Evolutionary conservation across 2,888 invertebrate genomes (phyloP).

Genomic region (Phyllotreta striolata): DNA sequence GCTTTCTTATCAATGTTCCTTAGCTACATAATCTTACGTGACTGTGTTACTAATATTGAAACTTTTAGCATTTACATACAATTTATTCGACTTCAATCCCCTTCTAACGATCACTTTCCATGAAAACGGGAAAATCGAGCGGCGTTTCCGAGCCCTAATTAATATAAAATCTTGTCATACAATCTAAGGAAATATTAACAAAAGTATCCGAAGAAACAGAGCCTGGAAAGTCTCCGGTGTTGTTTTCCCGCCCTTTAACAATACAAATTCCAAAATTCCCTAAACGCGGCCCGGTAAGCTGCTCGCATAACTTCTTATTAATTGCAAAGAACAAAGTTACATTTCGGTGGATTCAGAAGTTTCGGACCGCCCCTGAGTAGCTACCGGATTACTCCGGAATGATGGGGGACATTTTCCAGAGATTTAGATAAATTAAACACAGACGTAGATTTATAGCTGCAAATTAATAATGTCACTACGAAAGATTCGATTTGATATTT

Average conservation of each 20-base stretch:
- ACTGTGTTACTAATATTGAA: not conserved
- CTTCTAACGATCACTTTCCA: slow-evolving; percentile 25
- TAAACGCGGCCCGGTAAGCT: slow-evolving; percentile 35
- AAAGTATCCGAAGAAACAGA: slow-evolving; percentile 29
- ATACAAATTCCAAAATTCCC: slow-evolving; percentile 38
- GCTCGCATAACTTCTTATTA: slow-evolving; percentile 46
- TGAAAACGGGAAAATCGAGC: slow-evolving; percentile 13
- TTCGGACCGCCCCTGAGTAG: slow-evolving; percentile 24
- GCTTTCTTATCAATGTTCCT: too few relatives aligned
- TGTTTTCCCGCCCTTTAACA: slow-evolving; percentile 17
- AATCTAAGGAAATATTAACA: slow-evolving; percentile 30
- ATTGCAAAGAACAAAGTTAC: slow-evolving; percentile 43
- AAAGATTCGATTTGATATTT: not conserved
- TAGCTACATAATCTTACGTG: too few relatives aligned
- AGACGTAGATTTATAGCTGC: slow-evolving; percentile 25
- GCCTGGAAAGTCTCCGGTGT: slow-evolving; percentile 24
- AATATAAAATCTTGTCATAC: slow-evolving; percentile 25
- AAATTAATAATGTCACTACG: slow-evolving; percentile 16
- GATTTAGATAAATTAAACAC: slow-evolving; percentile 31
- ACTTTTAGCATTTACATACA: slow-evolving; percentile 11
- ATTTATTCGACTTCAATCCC: slow-evolving; percentile 22
- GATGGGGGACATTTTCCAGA: slow-evolving; percentile 32
- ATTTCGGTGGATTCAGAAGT: slow-evolving; percentile 33
- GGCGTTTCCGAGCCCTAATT: slow-evolving; percentile 21
- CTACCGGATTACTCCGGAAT: slow-evolving; percentile 37